These are phyloP conservation scores for Drosophila percnosoma DNA, from an alignment of 2,888 invertebrate species.

Conservation along the genomic window DNA sequence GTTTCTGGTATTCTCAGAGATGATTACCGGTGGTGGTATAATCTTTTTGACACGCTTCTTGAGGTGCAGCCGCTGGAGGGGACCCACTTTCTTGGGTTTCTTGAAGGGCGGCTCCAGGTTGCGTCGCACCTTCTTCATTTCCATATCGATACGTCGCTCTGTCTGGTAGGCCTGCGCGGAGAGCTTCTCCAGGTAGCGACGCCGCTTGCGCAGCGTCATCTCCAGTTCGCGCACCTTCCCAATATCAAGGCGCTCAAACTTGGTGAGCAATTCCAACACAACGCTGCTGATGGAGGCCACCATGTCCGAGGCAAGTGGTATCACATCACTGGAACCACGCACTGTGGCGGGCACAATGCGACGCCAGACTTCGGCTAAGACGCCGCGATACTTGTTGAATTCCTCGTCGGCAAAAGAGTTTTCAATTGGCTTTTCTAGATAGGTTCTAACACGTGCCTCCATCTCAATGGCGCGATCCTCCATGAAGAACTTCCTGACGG, in stretches of 20 bases:
- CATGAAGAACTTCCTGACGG: constrained; percentile 83
- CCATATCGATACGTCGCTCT: constrained; percentile 81
- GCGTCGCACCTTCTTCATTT: constrained; percentile 81
- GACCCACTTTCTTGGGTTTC: constrained; percentile 69
- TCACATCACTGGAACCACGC: constrained; percentile 69
- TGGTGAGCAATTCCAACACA: constrained; percentile 71
- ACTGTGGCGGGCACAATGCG: constrained; percentile 77
- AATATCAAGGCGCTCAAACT: constrained; percentile 79
- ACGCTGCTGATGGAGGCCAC: constrained; percentile 78
- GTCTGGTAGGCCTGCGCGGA: constrained; percentile 80
- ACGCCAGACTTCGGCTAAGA: constrained; percentile 79
- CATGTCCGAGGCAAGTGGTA: constrained; percentile 77
- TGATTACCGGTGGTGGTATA: constrained; percentile 40
- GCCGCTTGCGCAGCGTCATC: constrained; percentile 64
- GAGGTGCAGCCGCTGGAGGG: constrained; percentile 72
- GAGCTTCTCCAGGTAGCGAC: constrained; percentile 68
- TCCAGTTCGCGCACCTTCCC: constrained; percentile 65
- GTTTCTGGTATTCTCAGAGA: constrained; percentile 79
- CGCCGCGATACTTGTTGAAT: constrained; percentile 69
- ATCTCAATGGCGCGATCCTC: constrained; percentile 76
- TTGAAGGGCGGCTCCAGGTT: constrained; percentile 81
- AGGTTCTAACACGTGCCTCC: constrained; percentile 59
- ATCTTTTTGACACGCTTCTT: constrained; percentile 58
- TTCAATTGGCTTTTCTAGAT: constrained; percentile 71
- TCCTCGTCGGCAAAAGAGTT: constrained; percentile 68